These are phyloP conservation scores for Notarius quadriscutis DNA, from an alignment of 2,113 vertebrate genomes.

Conservation along the genomic window DNA sequence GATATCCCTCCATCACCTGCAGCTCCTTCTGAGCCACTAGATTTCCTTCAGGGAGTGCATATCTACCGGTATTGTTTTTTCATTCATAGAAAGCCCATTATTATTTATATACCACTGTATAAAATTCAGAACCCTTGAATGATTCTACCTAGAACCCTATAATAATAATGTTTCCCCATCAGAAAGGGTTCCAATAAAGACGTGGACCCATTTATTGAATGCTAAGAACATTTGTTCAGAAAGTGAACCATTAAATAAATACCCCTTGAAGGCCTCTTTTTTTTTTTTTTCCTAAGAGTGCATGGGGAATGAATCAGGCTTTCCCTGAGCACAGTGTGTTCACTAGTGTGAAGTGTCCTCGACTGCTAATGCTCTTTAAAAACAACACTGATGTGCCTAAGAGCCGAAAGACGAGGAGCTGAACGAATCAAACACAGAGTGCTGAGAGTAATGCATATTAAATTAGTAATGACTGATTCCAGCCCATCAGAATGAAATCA, in stretches of 20 bases:
- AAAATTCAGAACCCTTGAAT: neutral
- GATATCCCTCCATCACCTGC: too few species aligned
- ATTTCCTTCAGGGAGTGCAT: neutral
- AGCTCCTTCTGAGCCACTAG: too few species aligned
- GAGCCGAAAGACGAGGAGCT: neutral
- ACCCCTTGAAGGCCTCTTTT: neutral
- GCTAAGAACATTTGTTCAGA: neutral
- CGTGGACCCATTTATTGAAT: neutral
- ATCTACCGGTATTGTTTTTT: neutral
- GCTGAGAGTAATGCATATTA: conserved; percentile 11
- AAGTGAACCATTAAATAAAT: neutral
- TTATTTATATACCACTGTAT: neutral
- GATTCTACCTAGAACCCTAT: neutral
- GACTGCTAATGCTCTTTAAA: neutral
- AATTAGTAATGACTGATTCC: conserved; percentile 16
- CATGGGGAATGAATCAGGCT: neutral
- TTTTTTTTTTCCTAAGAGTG: neutral
- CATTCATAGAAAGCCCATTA: neutral
- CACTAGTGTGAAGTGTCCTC: neutral
- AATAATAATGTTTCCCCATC: neutral
- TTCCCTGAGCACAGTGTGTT: neutral
- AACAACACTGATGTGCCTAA: neutral
- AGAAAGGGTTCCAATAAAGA: neutral
- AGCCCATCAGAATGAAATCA: conserved; percentile 5
- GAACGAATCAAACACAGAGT: neutral